Conservation (phyloP, 2,797 vertebrate species). For the Propithecus deckenii region DNA sequence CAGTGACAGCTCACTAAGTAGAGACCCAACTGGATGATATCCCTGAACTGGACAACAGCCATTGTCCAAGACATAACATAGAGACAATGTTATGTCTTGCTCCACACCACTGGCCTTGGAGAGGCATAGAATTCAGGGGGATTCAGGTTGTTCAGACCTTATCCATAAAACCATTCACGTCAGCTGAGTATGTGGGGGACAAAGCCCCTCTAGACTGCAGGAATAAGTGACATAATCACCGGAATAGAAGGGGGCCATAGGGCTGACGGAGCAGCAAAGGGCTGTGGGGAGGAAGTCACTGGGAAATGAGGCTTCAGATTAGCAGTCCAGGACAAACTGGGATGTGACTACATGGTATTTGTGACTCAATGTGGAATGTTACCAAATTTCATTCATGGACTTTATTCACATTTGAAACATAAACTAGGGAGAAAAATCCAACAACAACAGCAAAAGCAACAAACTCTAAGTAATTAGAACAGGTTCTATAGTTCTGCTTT, state of each 20-base stretch:
- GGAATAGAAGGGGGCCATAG: not conserved
- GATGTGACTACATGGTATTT: not conserved
- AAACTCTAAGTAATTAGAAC: not conserved
- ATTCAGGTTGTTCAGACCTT: not conserved
- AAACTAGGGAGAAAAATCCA: not conserved
- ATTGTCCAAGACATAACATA: too few species aligned
- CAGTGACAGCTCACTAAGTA: not conserved
- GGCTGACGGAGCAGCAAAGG: not conserved
- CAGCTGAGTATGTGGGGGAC: not conserved
- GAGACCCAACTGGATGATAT: not conserved
- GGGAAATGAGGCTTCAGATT: not conserved
- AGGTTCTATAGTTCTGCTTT: not conserved
- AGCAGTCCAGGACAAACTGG: not conserved
- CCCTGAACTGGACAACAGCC: not conserved
- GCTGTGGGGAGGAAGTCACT: not conserved
- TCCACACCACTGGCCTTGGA: not conserved
- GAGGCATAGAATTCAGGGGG: not conserved
- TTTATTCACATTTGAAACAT: slow-evolving; percentile 18
- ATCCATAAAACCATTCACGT: not conserved
- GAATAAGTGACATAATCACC: not conserved
- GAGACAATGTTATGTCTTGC: not conserved
- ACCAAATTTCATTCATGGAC: not conserved
- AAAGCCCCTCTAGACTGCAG: not conserved
- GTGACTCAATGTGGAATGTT: not conserved
- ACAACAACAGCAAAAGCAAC: not conserved